These are phyloP conservation scores for Zosterops borbonicus DNA, from an alignment of 2,113 vertebrate genomes.

Conservation along the genomic window DNA sequence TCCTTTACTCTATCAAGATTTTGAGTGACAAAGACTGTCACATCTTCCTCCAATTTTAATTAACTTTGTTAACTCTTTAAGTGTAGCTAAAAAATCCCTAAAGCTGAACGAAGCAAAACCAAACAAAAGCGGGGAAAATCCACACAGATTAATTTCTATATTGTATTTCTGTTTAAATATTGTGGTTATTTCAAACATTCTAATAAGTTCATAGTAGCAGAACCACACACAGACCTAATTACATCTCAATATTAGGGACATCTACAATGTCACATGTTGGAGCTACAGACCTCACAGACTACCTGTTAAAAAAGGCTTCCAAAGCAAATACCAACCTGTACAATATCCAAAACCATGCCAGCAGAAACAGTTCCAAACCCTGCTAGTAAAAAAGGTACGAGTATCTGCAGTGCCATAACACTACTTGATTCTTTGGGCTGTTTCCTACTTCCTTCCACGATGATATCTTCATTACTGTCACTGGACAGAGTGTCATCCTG, in stretches of 20 bases:
- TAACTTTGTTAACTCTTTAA: background rate
- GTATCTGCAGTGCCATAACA: constrained; percentile 91
- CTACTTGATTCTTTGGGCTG: constrained; percentile 89
- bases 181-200: background rate
- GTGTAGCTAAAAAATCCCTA: background rate
- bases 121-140: background rate
- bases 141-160: background rate
- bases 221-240: background rate
- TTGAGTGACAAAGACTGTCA: background rate
- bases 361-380: constrained; percentile 96
- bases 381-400: constrained; percentile 91
- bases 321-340: constrained; percentile 83
- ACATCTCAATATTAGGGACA: background rate
- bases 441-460: constrained; percentile 70
- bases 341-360: constrained; percentile 95
- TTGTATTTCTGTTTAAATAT: background rate
- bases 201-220: background rate
- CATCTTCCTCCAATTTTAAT: background rate
- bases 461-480: constrained; percentile 63
- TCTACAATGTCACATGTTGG: background rate
- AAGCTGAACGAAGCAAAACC: background rate
- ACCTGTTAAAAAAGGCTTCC: background rate
- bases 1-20: background rate
- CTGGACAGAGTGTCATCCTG: constrained; percentile 57
- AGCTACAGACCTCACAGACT: background rate